A percentile compares a stretch with the other conserved stretches of the same genome.
Conservation (phyloP, 2,797 vertebrate genomes). For the Artibeus jamaicensis region DNA sequence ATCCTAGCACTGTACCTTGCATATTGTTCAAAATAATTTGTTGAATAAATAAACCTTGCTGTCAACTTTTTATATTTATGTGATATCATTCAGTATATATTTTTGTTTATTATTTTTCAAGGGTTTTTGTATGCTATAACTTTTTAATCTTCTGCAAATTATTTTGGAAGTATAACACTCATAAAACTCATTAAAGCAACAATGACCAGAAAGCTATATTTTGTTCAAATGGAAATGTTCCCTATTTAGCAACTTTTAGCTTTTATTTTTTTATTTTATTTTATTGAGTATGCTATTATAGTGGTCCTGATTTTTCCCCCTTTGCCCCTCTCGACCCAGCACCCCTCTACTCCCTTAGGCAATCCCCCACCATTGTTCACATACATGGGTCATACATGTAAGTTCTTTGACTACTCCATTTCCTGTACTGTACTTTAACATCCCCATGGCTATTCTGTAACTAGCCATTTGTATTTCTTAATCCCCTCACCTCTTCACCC, state of each 20-base stretch:
- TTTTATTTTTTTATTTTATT: background rate
- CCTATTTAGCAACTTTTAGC: constrained; percentile 19
- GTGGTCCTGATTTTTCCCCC: too few relatives aligned
- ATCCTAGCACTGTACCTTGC: background rate
- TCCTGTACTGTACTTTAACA: too few relatives aligned
- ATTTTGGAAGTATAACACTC: background rate
- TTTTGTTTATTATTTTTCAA: constrained; percentile 25
- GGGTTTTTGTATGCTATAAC: background rate
- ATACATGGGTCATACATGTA: too few relatives aligned
- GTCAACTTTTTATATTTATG: background rate
- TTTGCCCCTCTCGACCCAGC: too few relatives aligned
- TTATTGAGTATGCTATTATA: too few relatives aligned
- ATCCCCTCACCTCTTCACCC: too few relatives aligned
- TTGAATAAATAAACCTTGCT: constrained; percentile 42
- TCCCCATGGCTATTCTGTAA: too few relatives aligned
- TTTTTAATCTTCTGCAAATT: constrained; percentile 26
- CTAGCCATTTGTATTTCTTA: too few relatives aligned
- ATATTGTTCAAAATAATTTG: constrained; percentile 16
- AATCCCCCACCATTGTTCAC: too few relatives aligned
- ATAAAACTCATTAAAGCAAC: background rate
- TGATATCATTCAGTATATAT: background rate
- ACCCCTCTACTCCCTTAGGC: too few relatives aligned
- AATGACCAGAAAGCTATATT: constrained; percentile 13
- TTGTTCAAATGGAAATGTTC: constrained; percentile 32
- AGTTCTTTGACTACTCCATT: too few relatives aligned